phyloP scores from a whole-genome alignment of 2,113 vertebrate genomes.

The Saccopteryx leptura region DNA sequence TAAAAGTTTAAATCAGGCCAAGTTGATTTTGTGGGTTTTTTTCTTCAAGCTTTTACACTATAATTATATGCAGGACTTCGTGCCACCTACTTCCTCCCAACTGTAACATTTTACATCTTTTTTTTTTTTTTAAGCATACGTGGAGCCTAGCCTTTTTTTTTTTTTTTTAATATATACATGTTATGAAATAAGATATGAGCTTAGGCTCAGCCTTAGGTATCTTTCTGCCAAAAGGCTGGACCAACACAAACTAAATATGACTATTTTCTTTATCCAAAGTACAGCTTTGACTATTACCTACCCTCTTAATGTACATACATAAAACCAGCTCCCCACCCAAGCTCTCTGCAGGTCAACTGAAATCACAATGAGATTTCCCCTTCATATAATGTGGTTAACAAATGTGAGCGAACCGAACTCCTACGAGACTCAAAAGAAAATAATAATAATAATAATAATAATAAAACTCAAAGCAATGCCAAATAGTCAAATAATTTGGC shows the following conservation, averaged over 20 bases:
- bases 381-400: slow-evolving; percentile 64
- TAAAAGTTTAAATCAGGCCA: slow-evolving; percentile 78
- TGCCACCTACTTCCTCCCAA: slow-evolving; percentile 80
- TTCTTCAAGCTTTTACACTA: slow-evolving; percentile 71
- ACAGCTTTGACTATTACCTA: slow-evolving; percentile 79
- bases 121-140: slow-evolving; percentile 72
- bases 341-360: slow-evolving; percentile 65
- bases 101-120: slow-evolving; percentile 85
- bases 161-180: slow-evolving; percentile 80
- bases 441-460: background rate
- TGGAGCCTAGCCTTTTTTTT: slow-evolving; percentile 72
- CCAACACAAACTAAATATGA: slow-evolving; percentile 85
- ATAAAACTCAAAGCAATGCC: slow-evolving; percentile 8
- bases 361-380: slow-evolving; percentile 60
- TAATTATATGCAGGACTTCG: slow-evolving; percentile 81
- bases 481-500: background rate
- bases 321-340: slow-evolving; percentile 74
- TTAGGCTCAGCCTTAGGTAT: slow-evolving; percentile 80
- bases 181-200: slow-evolving; percentile 85
- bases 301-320: slow-evolving; percentile 65
- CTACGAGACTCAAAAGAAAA: slow-evolving; percentile 1
- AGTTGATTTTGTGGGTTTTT: slow-evolving; percentile 74
- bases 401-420: slow-evolving; percentile 43
- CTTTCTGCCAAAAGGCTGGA: slow-evolving; percentile 86
- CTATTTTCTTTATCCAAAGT: slow-evolving; percentile 80